Evolutionary conservation across 2,797 vertebrate genomes (phyloP).

Genomic region (Dryobates pubescens): DNA sequence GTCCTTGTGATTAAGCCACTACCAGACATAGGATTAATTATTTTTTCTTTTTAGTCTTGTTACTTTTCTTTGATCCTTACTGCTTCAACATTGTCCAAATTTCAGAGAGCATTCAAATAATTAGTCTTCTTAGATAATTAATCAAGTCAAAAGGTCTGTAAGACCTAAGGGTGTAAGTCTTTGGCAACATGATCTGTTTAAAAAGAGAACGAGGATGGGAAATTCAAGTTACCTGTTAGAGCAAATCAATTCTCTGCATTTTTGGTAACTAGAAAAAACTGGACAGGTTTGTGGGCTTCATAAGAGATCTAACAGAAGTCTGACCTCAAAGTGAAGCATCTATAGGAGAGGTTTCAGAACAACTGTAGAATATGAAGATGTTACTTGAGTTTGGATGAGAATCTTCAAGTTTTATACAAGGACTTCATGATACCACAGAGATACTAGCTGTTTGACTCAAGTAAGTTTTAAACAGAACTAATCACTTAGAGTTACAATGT

Average conservation of each 20-base stretch:
- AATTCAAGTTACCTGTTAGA: background rate
- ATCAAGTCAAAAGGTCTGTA: background rate
- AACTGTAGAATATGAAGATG: background rate
- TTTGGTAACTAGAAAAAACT: background rate
- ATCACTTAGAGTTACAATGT: too few relatives aligned
- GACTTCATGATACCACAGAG: background rate
- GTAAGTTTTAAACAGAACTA: too few relatives aligned
- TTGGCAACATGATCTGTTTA: background rate
- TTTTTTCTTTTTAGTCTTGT: too few relatives aligned
- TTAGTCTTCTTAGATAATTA: too few relatives aligned
- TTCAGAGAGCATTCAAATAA: too few relatives aligned
- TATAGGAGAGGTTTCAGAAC: background rate
- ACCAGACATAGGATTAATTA: too few relatives aligned
- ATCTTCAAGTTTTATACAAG: background rate
- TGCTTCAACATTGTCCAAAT: too few relatives aligned
- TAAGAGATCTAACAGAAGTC: background rate
- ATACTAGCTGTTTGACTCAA: too few relatives aligned
- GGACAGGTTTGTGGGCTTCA: background rate
- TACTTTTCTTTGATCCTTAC: too few relatives aligned
- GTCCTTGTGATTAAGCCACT: too few relatives aligned
- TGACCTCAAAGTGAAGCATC: background rate
- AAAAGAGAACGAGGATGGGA: background rate
- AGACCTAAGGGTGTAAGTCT: background rate
- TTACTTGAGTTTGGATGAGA: background rate
- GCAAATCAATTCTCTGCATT: background rate